Evolutionary conservation across 2,888 invertebrate species (phyloP).

Genomic region (Tetragonula carbonaria): DNA sequence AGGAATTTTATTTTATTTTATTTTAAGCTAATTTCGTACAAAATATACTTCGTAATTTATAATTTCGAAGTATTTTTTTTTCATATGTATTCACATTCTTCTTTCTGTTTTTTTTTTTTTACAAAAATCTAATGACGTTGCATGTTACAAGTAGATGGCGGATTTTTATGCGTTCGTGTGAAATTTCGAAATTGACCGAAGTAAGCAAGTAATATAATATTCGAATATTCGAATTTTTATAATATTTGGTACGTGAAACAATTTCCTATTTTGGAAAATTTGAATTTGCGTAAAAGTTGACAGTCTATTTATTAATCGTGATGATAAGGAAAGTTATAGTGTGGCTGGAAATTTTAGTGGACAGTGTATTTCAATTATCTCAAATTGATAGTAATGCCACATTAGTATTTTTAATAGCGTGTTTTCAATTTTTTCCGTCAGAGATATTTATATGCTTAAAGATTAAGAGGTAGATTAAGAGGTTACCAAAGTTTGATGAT

Average conservation of each 20-base stretch:
- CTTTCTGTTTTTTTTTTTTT: background rate
- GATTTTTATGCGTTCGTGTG: too few species aligned
- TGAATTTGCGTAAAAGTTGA: too few species aligned
- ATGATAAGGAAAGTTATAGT: too few species aligned
- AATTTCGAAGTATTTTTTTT: background rate
- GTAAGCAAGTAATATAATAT: too few species aligned
- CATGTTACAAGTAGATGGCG: background rate
- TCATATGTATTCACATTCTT: background rate
- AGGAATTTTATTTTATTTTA: too few species aligned
- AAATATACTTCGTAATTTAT: background rate
- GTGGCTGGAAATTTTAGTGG: background rate
- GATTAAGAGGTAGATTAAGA: background rate
- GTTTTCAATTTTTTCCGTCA: background rate
- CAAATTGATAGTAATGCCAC: background rate
- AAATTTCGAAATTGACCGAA: too few species aligned
- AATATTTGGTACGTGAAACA: too few species aligned
- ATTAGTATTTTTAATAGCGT: background rate
- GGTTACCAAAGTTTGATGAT: background rate
- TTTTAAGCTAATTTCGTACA: too few species aligned
- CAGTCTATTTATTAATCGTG: too few species aligned
- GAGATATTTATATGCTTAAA: background rate
- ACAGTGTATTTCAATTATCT: background rate
- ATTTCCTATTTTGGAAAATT: too few species aligned
- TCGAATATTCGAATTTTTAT: too few species aligned
- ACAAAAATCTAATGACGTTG: background rate